Evolutionary conservation across 1,140 invertebrate genomes (phyloP).

Genomic region (Macrosteles quadrilineatus): DNA sequence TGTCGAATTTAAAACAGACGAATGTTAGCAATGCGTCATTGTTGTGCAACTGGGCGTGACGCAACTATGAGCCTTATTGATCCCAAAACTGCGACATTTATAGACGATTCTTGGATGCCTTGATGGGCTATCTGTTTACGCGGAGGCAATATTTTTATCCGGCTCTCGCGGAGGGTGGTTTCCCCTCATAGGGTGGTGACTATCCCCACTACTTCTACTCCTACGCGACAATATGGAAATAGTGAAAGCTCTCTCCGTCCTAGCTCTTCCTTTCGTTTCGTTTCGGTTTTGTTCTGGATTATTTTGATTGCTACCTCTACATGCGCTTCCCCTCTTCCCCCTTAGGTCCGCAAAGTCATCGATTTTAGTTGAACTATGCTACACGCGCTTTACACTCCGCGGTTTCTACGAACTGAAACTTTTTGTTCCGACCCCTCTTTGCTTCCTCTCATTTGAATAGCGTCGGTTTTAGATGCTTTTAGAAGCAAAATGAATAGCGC

Average conservation of each 20-base stretch:
- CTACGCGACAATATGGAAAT: slow-evolving; percentile 25
- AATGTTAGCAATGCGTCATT: background rate
- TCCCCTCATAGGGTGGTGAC: background rate
- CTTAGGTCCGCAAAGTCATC: no score
- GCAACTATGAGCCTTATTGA: background rate
- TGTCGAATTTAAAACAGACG: no score
- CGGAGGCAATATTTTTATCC: slow-evolving; percentile 17
- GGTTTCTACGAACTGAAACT: no score
- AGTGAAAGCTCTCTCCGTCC: slow-evolving; percentile 17
- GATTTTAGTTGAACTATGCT: no score
- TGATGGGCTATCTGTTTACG: slow-evolving; percentile 14
- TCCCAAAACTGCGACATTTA: slow-evolving; percentile 1
- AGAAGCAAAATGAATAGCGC: no score
- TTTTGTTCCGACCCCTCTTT: no score
- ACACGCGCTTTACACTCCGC: no score
- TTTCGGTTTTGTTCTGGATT: background rate
- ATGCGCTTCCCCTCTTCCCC: background rate
- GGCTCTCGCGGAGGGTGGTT: background rate
- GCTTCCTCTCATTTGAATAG: no score
- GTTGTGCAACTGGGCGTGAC: background rate
- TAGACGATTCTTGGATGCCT: slow-evolving; percentile 7
- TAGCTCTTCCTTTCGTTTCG: slow-evolving; percentile 18
- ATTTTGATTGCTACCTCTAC: slow-evolving; percentile 16
- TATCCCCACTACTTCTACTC: slow-evolving; percentile 15
- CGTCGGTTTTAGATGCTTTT: no score